Evolutionary conservation across 2,888 invertebrate species (phyloP), one percentile per base, ranked within the genome.

Genomic region (Xanthostigma xanthostigma): DNA sequence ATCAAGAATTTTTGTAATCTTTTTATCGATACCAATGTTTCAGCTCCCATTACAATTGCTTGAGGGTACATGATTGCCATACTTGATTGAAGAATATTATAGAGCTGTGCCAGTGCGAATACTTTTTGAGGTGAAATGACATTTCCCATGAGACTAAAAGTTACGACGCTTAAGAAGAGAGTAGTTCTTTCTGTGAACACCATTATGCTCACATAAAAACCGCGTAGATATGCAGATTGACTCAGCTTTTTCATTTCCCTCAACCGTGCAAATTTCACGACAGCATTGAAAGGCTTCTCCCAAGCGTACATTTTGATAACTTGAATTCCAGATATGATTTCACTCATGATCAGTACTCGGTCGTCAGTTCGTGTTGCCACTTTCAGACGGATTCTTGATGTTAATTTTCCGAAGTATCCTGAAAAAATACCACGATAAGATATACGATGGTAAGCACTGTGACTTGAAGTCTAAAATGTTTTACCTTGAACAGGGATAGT

Each of bases 271-370:
- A 71, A 61, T 43, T 70, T 71, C 5, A 84, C 72, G 33, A 82
- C 59, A 27, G 75, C 70, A 14, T 76, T 75, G 58, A 85, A 85
- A 0, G 83, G 79, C 51, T 73, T 76, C 59, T 86, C 86, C 76
- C 84, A 85, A 5, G 79, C 76, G 59, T 79, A 85, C 79, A 80
- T 78, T 64, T 84, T 83, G 54, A 83, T 79, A 53, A 89, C 90
- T 70, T 92, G 84, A 69, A 97, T 92, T 44, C 93, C 95, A 50
- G 79, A 78, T 53, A 96, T 84, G 56, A 96, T 83, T 74, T 97
- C 96, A 62, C 87, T 91, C 92, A 96, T 96, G 45, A 94, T 74
- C 46, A 90, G 78, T 40, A 96, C 87, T 53, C 96, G 75, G 57
- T 85, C 84, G 66, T 96, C 96, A 0, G 94, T 94, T 62, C 84